A percentile compares a stretch with the other conserved stretches of the same genome.
phyloP scores from a whole-genome alignment of 2,113 vertebrate species.

The Macrotus californicus region DNA sequence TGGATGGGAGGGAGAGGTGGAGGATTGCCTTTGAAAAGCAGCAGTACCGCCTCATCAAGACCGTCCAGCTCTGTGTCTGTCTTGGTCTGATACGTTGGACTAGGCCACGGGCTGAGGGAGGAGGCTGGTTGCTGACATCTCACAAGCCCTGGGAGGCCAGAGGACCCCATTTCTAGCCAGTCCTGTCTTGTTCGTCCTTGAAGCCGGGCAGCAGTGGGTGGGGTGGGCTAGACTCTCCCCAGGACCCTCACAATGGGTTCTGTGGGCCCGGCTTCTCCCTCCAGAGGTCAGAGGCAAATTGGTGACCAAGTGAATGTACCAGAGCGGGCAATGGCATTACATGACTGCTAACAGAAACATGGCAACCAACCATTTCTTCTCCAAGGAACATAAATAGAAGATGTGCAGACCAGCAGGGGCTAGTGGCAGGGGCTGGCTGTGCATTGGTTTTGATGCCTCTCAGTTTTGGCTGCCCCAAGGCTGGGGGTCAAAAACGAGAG shows the following conservation, averaged over 20 bases:
- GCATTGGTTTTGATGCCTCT: slow-evolving; percentile 74
- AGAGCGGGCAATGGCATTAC: slow-evolving; percentile 84
- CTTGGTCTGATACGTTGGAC: slow-evolving; percentile 59
- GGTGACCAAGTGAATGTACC: slow-evolving; percentile 65
- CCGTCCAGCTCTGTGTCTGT: slow-evolving; percentile 14
- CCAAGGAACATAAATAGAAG: slow-evolving; percentile 82
- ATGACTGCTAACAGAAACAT: slow-evolving; percentile 81
- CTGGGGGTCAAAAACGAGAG: slow-evolving; percentile 65
- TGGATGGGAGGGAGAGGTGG: slow-evolving; percentile 54
- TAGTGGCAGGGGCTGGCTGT: slow-evolving; percentile 75
- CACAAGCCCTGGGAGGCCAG: not conserved
- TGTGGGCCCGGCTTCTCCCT: slow-evolving; percentile 53
- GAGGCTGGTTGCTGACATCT: slow-evolving; percentile 35
- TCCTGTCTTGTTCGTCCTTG: slow-evolving; percentile 52
- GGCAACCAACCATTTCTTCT: slow-evolving; percentile 82
- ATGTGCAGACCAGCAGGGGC: slow-evolving; percentile 78
- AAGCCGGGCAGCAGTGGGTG: slow-evolving; percentile 52
- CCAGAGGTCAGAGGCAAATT: slow-evolving; percentile 67
- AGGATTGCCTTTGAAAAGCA: slow-evolving; percentile 55
- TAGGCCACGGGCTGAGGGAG: slow-evolving; percentile 58
- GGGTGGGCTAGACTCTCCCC: slow-evolving; percentile 68
- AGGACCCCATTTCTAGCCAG: slow-evolving; percentile 35
- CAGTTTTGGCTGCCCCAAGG: slow-evolving; percentile 67
- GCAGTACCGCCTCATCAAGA: slow-evolving; percentile 45
- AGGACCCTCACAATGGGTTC: slow-evolving; percentile 57